These are phyloP conservation scores for Vanessa atalanta DNA, from an alignment of 1,140 invertebrate species.

Conservation along the genomic window DNA sequence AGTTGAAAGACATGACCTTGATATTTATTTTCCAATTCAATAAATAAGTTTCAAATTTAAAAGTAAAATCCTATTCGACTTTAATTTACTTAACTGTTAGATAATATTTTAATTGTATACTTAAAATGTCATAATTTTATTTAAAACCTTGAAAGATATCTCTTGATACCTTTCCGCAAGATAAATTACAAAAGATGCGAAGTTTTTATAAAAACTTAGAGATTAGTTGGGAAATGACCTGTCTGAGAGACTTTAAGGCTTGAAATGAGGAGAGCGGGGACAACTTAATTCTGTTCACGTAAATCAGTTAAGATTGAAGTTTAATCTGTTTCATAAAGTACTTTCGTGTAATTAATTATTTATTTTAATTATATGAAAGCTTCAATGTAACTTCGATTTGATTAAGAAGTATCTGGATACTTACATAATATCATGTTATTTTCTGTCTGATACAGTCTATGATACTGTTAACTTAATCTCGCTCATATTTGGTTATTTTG, in stretches of 20 bases:
- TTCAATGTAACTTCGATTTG: too few species aligned
- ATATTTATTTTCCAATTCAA: too few species aligned
- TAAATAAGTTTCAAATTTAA: too few species aligned
- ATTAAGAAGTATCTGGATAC: too few species aligned
- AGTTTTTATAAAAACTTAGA: conserved; percentile 31
- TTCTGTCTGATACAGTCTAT: too few species aligned
- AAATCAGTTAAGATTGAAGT: conserved; percentile 12
- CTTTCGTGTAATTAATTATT: background rate
- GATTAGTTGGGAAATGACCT: conserved; percentile 30
- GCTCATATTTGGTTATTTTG: too few species aligned
- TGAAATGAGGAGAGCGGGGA: conserved; percentile 20
- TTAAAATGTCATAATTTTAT: background rate
- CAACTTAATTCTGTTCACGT: conserved; percentile 19
- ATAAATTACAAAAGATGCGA: conserved; percentile 27
- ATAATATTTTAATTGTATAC: background rate
- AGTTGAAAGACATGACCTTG: too few species aligned
- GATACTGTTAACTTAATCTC: too few species aligned
- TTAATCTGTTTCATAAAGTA: conserved; percentile 2
- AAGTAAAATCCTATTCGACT: background rate
- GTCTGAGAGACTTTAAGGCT: conserved; percentile 21
- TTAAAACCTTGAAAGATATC: background rate
- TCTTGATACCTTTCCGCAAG: conserved; percentile 16
- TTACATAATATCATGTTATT: too few species aligned
- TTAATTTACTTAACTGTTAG: background rate
- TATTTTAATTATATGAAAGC: background rate